Conservation (phyloP, 2,113 vertebrate species). For the Psittacus erithacus region DNA sequence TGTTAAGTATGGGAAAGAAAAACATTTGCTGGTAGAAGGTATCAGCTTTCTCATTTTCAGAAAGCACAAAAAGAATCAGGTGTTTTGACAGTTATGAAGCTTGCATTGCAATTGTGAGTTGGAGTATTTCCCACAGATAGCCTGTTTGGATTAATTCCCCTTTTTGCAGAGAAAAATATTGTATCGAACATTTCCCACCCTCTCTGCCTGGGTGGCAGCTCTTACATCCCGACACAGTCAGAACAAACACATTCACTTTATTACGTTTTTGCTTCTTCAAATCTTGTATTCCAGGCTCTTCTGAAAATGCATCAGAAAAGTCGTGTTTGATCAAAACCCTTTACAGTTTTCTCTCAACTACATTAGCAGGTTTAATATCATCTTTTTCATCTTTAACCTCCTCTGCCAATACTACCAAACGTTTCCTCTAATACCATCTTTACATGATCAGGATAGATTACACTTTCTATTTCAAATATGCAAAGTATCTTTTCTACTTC, state of each 20-base stretch:
- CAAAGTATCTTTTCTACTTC: not conserved
- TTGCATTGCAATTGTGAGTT: slow-evolving; percentile 33
- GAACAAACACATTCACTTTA: not conserved
- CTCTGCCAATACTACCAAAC: not conserved
- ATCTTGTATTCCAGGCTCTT: not conserved
- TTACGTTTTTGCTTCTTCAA: not conserved
- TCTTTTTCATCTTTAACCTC: not conserved
- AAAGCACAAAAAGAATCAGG: slow-evolving; percentile 44
- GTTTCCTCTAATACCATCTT: not conserved
- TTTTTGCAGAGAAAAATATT: slow-evolving; percentile 64
- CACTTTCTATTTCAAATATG: not conserved
- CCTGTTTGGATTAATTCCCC: slow-evolving; percentile 61
- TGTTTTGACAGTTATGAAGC: slow-evolving; percentile 53
- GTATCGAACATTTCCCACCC: slow-evolving; percentile 55
- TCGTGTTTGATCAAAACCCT: not conserved
- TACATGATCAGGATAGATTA: not conserved
- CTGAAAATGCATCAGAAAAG: not conserved
- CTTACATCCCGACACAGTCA: not conserved
- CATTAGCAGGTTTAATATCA: not conserved
- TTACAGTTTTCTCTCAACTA: not conserved
- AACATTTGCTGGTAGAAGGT: slow-evolving; percentile 30
- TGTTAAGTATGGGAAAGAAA: slow-evolving; percentile 47
- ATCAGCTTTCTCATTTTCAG: slow-evolving; percentile 45
- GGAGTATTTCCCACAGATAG: slow-evolving; percentile 60
- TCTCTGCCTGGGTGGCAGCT: not conserved